phyloP scores from a whole-genome alignment of 2,797 vertebrate genomes.

The Chiloscyllium punctatum region DNA sequence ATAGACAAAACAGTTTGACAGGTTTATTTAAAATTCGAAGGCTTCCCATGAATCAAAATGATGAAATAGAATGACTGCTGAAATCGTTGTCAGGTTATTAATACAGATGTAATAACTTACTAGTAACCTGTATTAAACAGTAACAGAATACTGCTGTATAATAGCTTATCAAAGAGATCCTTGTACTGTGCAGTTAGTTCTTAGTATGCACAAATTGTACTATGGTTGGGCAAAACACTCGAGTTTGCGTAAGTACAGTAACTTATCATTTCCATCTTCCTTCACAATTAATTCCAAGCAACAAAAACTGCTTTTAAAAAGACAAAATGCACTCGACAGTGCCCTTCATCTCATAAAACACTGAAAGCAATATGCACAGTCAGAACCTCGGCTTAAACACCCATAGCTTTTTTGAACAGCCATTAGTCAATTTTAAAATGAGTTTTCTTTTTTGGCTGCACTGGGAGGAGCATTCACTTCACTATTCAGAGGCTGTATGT shows the following conservation, averaged over 20 bases:
- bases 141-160: conserved; percentile 33
- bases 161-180: conserved; percentile 43
- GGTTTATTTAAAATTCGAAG: not conserved
- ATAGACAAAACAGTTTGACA: not conserved
- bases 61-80: not conserved
- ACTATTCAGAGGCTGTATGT: not conserved
- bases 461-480: not conserved
- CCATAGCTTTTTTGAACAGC: not conserved
- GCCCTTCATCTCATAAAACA: not conserved
- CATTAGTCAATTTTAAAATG: conserved; percentile 18
- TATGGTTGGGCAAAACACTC: conserved; percentile 15
- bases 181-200: conserved; percentile 21
- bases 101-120: conserved; percentile 40
- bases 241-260: conserved; percentile 34
- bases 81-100: conserved; percentile 39
- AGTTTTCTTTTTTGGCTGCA: not conserved
- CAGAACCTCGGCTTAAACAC: not conserved
- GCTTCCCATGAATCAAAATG: not conserved
- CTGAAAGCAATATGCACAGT: not conserved
- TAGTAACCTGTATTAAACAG: conserved; percentile 33
- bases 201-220: conserved; percentile 38
- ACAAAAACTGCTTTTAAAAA: not conserved
- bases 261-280: not conserved
- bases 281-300: not conserved
- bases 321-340: not conserved